Base-by-base conservation (phyloP, 2,113 vertebrate species). In the Apteryx mantelli region DNA sequence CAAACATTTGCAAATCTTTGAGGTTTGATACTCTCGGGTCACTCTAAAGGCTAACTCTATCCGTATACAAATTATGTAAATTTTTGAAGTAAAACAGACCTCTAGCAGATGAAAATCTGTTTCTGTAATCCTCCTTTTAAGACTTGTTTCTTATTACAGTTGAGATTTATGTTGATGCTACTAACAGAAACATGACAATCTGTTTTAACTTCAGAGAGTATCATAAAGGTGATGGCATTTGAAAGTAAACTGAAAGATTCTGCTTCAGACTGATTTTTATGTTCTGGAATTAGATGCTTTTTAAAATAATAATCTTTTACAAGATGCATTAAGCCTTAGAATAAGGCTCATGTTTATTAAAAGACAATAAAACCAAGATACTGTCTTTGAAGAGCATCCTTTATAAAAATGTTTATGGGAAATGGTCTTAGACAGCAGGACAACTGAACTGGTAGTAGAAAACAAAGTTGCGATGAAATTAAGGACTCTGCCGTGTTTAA, bases 61-160 rank as follows among this genome's bases (percentile, higher is more conserved):
- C 66, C 88, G 78, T 93, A 55, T 87, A 77, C 79, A 91, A 96
- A 87, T 95, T 88, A 91, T 96, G 93, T 91, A 96, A 94, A 93
- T 94, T 97, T 89, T 92, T 95, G 91, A 97, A 94, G 94, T 85
- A 87, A 92, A 79, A 9, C 87, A 97, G 95, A 91, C 83, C 88
- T 93, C 46, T 91, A 73, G 79, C 64, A 91, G 96, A 94, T 96
- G 94, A 89, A 93, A 95, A 95, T 95, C 78, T 94, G 63, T 92
- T 79, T 68, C 75, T 81, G 7, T 94, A 96, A 92, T 96, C 94
- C 63, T 94, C 40, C 78, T 95, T 97, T 94, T 86, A 95, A 73
- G 87, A 85, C 44, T 95, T 93, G 50, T 90, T 88, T 95, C 91
- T 92, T 94, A 73, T 91, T 96, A 79, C 56, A 58, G 68, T 78